These are phyloP conservation scores for Cichlasoma orientale DNA, from an alignment of 2,797 vertebrate genomes.

Conservation along the genomic window DNA sequence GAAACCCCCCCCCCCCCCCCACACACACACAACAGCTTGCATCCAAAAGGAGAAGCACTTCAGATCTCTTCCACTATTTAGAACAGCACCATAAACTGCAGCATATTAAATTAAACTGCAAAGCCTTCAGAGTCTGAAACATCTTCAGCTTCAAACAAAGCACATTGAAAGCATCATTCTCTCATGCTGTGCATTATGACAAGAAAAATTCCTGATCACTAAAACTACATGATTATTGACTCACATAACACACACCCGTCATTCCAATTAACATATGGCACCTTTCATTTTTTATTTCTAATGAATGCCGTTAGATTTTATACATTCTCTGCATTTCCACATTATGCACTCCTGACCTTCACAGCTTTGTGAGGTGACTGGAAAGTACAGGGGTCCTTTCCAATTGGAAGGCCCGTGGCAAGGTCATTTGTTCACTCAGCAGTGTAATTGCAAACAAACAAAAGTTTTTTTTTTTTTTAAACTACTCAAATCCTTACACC, in stretches of 20 bases:
- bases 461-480: constrained; percentile 61
- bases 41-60: background rate
- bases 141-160: background rate
- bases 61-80: background rate
- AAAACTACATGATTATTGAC: background rate
- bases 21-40: background rate
- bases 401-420: constrained; percentile 14
- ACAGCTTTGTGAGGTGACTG: constrained; percentile 28
- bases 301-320: constrained; percentile 40
- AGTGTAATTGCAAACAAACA: constrained; percentile 68
- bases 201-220: rapidly evolving
- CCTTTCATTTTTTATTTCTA: constrained; percentile 59
- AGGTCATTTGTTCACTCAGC: constrained; percentile 57
- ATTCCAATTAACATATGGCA: background rate
- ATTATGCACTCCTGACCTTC: constrained; percentile 53
- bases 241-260: background rate
- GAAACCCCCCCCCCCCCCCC: no score
- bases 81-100: background rate
- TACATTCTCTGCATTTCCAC: constrained; percentile 48
- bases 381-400: constrained; percentile 41
- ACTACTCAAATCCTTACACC: constrained; percentile 66
- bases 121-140: background rate
- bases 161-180: background rate
- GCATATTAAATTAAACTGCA: background rate
- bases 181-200: background rate